phyloP scores from a whole-genome alignment of 2,888 invertebrate genomes.

The Portevinia maculata region DNA sequence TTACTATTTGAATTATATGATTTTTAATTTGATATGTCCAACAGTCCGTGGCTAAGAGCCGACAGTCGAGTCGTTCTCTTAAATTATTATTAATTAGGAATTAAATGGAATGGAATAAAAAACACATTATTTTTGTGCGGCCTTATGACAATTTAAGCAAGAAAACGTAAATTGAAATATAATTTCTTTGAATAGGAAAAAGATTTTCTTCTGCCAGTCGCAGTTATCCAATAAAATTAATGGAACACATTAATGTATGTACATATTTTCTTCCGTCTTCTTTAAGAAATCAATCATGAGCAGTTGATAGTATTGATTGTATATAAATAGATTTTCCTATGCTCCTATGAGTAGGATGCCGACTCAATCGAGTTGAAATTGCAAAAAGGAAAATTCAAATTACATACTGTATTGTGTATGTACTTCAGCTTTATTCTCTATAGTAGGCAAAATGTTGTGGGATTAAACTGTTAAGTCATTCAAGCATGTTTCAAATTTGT shows the following conservation, averaged over 20 bases:
- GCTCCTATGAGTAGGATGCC: not conserved
- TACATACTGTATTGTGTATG: no score
- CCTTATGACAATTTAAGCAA: not conserved
- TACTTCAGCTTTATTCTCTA: not conserved
- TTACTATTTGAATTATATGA: constrained; percentile 3
- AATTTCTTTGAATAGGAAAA: not conserved
- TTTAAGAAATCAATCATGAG: not conserved
- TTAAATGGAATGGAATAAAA: not conserved
- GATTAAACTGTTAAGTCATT: no score
- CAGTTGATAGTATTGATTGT: not conserved
- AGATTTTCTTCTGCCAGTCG: not conserved
- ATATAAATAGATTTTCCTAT: not conserved
- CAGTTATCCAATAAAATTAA: not conserved
- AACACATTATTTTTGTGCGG: constrained; percentile 11
- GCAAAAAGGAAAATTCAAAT: not conserved
- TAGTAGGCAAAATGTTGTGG: no score
- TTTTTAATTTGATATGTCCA: not conserved
- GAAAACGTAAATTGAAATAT: not conserved
- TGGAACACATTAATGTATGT: not conserved
- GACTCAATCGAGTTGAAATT: not conserved
- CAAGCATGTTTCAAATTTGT: no score
- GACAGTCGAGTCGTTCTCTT: not conserved
- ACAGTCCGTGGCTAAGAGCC: constrained; percentile 3
- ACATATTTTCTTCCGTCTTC: not conserved
- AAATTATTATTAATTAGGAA: not conserved